phyloP scores from a whole-genome alignment of 2,888 invertebrate genomes.

The Limenitis arthemis region DNA sequence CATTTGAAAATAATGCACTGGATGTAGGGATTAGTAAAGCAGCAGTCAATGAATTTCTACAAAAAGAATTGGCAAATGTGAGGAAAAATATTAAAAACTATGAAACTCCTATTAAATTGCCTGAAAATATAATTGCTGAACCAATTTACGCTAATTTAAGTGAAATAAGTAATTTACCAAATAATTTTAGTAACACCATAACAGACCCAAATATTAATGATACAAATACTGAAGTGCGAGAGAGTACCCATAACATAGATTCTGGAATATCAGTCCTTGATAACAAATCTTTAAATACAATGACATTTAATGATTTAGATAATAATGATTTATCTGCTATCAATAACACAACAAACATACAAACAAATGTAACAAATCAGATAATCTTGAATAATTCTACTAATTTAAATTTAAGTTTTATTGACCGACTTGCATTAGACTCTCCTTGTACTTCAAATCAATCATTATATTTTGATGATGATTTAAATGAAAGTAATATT shows the following conservation, averaged over 20 bases:
- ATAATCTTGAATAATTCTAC: slow-evolving; percentile 50
- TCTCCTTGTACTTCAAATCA: slow-evolving; percentile 54
- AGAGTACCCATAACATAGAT: slow-evolving; percentile 37
- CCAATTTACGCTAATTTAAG: slow-evolving; percentile 48
- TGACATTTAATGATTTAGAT: slow-evolving; percentile 24
- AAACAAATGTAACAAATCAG: slow-evolving; percentile 50
- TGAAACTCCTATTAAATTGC: slow-evolving; percentile 23
- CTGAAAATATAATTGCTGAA: slow-evolving; percentile 25
- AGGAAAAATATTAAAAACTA: slow-evolving; percentile 40
- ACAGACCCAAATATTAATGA: neutral
- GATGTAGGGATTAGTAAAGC: slow-evolving; percentile 53
- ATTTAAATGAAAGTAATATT: slow-evolving; percentile 67
- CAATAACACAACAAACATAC: slow-evolving; percentile 43
- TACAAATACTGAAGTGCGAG: slow-evolving; percentile 3
- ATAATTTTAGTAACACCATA: slow-evolving; percentile 14
- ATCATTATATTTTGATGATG: slow-evolving; percentile 60
- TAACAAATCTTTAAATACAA: slow-evolving; percentile 38
- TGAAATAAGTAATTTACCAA: slow-evolving; percentile 11
- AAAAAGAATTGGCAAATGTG: slow-evolving; percentile 58
- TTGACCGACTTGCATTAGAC: slow-evolving; percentile 57
- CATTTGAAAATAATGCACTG: slow-evolving; percentile 59
- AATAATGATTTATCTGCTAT: slow-evolving; percentile 31
- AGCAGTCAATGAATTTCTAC: slow-evolving; percentile 52
- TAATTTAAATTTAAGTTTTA: slow-evolving; percentile 59
- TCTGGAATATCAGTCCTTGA: slow-evolving; percentile 49